Base-by-base conservation (phyloP, 2,888 invertebrate species). In the Andrena hattorfiana region DNA sequence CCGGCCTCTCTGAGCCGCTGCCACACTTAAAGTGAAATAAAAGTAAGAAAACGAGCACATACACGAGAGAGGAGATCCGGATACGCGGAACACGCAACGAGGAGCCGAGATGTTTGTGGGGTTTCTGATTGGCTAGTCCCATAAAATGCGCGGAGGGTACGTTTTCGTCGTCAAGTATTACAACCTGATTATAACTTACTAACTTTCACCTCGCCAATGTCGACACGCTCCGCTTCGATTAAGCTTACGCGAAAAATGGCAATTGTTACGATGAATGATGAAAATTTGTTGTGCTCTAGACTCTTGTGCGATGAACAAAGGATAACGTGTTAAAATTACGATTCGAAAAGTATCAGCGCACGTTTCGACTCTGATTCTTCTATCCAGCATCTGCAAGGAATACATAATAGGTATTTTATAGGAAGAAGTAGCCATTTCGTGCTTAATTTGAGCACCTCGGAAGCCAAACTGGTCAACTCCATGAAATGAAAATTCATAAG, bases 61-160 rank as follows among this genome's bases (percentile, higher is more conserved):
- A 74, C 83, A 56, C 83, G 79, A 71, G 83, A 81, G 85, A 84
- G 85, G 83, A 85, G 81, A 81, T 87, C 85, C 86, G 85, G 84
- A 77, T 81, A 68, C 86, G 67, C 63, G 68, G 49, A 49, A 72
- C 78, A 74, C 84, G 80, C 80, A 48, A 83, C 73, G 60, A 32
- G 35, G 67, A 68, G 74, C 49, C 81, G 62, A 71, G 68, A 64
- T 77, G 63, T 63, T 48, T 49, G 35, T 26, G 60, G 42, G 68
- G 26, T 76, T 49, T 69, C 73, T 64, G 77, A 69, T 83, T 73
- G 83, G 81, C 63, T 64, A 76, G 75, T 59, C 49, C 60, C 78
- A 49, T 79, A 72, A 84, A 56, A 72, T 56, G 66, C 71, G 26
- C 64, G 59, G 60, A 67, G 74, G 74, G 82, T 82, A 72, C 70